Evolutionary conservation across 2,888 invertebrate species (phyloP), one percentile per base, ranked within the genome.

Genomic region (Lycophotia porphyrea): DNA sequence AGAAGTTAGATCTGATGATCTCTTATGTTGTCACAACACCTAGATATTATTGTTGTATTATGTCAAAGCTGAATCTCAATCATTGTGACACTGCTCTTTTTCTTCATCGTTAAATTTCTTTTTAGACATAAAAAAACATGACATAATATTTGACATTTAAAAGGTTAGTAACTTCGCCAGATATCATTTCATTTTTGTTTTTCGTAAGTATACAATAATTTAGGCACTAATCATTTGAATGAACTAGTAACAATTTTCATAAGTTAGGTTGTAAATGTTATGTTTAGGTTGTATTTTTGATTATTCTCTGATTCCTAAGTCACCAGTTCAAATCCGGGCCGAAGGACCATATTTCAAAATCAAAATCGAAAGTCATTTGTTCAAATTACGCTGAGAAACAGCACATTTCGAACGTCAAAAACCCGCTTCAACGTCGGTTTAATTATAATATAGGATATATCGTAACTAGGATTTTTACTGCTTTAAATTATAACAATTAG

Each of bases 321-420:
- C 34, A 18, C 8, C 61, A 7, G 13, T 63, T 39, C 31, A 27
- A 47, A 79, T 71, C 27, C 60, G 60, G 44, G n/a, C 44, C 44
- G 27, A 72, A 78, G 42, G 52, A 72, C 44, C 65, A 65, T 39
- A 36, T 44, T 44, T 36, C 21, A 27, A 34, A 61, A 61, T 27
- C 15, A 47, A 34, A 36, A 61, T 24, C 13, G 11, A 61, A 36
- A 61, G 34, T 60, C 34, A 34, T 34, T 52, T 34, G 9, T 36
- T 24, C 24, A 58, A 58, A 18, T 31, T 18, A 55, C 15, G 27
- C 18, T 36, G 24, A 36, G 9, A 36, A 36, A n/a, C 36, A n/a
- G 36, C 13, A 61, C 24, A n/a, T 36, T 36, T 61, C 9, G 36
- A 24, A 61, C 24, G 5, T 36, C 60, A 36, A 24, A 58, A 27